phyloP scores from a whole-genome alignment of 1,140 invertebrate species.

The Drosophila bifasciata region DNA sequence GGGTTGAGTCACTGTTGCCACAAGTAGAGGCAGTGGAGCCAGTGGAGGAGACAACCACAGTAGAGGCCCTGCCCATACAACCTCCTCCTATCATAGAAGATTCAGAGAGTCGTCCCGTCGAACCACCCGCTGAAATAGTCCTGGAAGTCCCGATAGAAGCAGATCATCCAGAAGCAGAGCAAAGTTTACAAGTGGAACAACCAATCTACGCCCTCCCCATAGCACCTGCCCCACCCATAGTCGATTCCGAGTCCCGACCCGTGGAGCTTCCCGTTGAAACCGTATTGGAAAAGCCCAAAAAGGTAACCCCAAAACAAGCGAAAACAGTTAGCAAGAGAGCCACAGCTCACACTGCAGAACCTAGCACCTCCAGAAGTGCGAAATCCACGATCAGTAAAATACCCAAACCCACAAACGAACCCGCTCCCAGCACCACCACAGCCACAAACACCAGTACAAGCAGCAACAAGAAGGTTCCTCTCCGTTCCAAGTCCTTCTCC shows the following conservation, averaged over 20 bases:
- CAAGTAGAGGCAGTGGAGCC: background rate
- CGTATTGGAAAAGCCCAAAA: constrained; percentile 67
- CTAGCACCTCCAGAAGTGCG: constrained; percentile 31
- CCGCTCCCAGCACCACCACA: constrained; percentile 30
- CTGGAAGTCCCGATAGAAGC: too few species aligned
- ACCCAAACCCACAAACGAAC: constrained; percentile 76
- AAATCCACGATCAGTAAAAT: constrained; percentile 70
- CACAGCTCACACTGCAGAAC: constrained; percentile 14
- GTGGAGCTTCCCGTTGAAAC: constrained; percentile 82
- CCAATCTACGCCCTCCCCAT: constrained; percentile 41
- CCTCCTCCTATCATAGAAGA: constrained; percentile 41
- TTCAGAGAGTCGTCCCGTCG: constrained; percentile 82
- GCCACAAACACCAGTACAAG: too few species aligned
- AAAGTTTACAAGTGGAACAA: background rate
- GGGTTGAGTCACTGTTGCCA: background rate
- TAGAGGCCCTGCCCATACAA: background rate
- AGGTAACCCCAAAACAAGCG: constrained; percentile 53
- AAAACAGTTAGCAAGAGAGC: constrained; percentile 25
- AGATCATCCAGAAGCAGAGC: background rate
- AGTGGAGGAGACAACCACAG: too few species aligned
- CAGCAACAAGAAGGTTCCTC: constrained; percentile 60
- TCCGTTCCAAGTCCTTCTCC: constrained; percentile 79
- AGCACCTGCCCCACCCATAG: constrained; percentile 50
- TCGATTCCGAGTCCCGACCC: constrained; percentile 84
- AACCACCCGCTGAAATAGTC: background rate